Evolutionary conservation across 2,888 invertebrate species (phyloP), one percentile per base, ranked within the genome.

Genomic region (Polia nebulosa): DNA sequence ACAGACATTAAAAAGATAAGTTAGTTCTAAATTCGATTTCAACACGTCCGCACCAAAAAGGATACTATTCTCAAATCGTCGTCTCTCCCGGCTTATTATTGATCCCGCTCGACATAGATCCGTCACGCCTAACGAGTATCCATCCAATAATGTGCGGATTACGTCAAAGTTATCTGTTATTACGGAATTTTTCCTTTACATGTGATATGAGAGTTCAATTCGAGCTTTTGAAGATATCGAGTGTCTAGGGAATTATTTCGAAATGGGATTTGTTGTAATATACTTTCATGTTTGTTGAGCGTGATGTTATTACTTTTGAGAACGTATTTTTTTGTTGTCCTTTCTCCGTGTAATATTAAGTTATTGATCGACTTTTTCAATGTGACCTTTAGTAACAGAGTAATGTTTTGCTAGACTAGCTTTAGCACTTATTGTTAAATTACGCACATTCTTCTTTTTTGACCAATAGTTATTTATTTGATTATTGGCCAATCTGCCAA

Each of bases 71-170:
- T 64, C 39, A 64, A 59, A 64, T 39, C 13, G 15, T 39, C 32
- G 41, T 25, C 36, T 13, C 25, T 51, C 27, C 13, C 11, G 4
- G 66, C 41, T 70, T 70, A 77, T 56, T 58, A 66, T 51, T 74
- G 76, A 73, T 58, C 55, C 45, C 51, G 27, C n/a, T 57, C 57
- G 65, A 76, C 72, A 63, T 49, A 67, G 27, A 81, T 70, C 65
- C 51, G 56, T 80, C 76, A 80, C 76, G 72, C 71, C 36, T 71
- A 72, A 68, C 68, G 71, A 80, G 66, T 68, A 69, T 53, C 70
- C 63, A 66, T 80, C 81, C 82, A 82, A 82, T 82, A 80, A 73
- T 70, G 69, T 49, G 27, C 34, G 71, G 79, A 80, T 80, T 80
- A 82, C 78, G 66, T 36, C 64, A 53, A 72, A 75, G 56, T 73